phyloP scores from a whole-genome alignment of 2,797 vertebrate species.

The Naso thynnoides region DNA sequence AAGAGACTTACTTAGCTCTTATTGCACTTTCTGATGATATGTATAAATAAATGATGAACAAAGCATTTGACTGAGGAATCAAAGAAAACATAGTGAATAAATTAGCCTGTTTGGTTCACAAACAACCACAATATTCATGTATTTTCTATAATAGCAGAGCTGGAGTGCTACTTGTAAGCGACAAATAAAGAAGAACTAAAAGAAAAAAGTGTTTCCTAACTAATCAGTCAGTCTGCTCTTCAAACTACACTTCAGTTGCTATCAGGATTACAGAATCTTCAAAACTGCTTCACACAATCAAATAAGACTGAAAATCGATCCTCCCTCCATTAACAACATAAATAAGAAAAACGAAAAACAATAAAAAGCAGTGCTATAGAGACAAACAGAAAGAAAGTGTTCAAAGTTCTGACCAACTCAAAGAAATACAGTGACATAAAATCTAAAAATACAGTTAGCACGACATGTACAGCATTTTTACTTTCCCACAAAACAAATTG shows the following conservation, averaged over 20 bases:
- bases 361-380: slow-evolving; percentile 48
- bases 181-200: slow-evolving; percentile 22
- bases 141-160: slow-evolving; percentile 9
- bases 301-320: slow-evolving; percentile 64
- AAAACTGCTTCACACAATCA: slow-evolving; percentile 32
- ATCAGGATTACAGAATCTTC: slow-evolving; percentile 23
- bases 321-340: slow-evolving; percentile 60
- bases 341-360: slow-evolving; percentile 53
- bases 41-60: slow-evolving; percentile 36
- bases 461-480: slow-evolving; percentile 59
- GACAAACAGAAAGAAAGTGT: slow-evolving; percentile 12
- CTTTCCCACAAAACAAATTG: slow-evolving; percentile 54
- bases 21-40: slow-evolving; percentile 62
- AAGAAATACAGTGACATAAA: slow-evolving; percentile 42
- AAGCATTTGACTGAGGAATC: slow-evolving; percentile 5
- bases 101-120: slow-evolving; percentile 15
- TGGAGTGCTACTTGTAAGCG: slow-evolving; percentile 7
- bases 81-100: slow-evolving; percentile 9
- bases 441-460: slow-evolving; percentile 62
- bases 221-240: slow-evolving; percentile 21
- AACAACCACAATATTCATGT: slow-evolving; percentile 25
- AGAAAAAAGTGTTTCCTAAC: background rate
- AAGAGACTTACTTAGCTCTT: slow-evolving; percentile 15
- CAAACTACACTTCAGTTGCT: slow-evolving; percentile 31
- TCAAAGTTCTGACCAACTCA: slow-evolving; percentile 11